These are phyloP conservation scores for Trichopoda pennipes DNA, from an alignment of 2,888 invertebrate species.

Conservation along the genomic window DNA sequence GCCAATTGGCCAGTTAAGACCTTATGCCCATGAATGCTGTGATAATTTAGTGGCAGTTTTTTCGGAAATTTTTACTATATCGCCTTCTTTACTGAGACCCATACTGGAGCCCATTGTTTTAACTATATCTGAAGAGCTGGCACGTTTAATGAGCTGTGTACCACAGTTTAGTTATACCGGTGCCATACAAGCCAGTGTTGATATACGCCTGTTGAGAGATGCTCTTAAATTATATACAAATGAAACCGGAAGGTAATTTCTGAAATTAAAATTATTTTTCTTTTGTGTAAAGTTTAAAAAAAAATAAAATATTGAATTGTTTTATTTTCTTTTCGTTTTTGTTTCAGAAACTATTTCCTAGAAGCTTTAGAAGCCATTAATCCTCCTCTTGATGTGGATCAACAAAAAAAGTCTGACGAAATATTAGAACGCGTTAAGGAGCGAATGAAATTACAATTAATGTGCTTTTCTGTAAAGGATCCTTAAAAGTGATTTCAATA, in stretches of 20 bases:
- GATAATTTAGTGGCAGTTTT: slow-evolving; percentile 86
- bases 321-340: not conserved
- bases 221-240: slow-evolving; percentile 85
- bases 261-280: not conserved
- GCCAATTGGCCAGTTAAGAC: slow-evolving; percentile 88
- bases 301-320: too few relatives aligned
- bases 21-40: slow-evolving; percentile 93
- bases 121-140: slow-evolving; percentile 95
- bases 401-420: slow-evolving; percentile 84
- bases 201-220: slow-evolving; percentile 86
- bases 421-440: slow-evolving; percentile 85
- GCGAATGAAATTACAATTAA: slow-evolving; percentile 86
- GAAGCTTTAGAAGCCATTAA: slow-evolving; percentile 90
- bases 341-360: slow-evolving; percentile 86
- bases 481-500: slow-evolving; percentile 70
- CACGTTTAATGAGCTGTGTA: slow-evolving; percentile 91
- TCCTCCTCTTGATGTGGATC: slow-evolving; percentile 85
- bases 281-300: not conserved
- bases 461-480: slow-evolving; percentile 82
- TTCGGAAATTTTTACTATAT: slow-evolving; percentile 83
- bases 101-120: slow-evolving; percentile 90
- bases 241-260: slow-evolving; percentile 84
- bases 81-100: slow-evolving; percentile 88
- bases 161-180: slow-evolving; percentile 86
- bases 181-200: slow-evolving; percentile 90